Conservation (phyloP, 2,888 invertebrate species). For the Exocentrus adspersus region DNA sequence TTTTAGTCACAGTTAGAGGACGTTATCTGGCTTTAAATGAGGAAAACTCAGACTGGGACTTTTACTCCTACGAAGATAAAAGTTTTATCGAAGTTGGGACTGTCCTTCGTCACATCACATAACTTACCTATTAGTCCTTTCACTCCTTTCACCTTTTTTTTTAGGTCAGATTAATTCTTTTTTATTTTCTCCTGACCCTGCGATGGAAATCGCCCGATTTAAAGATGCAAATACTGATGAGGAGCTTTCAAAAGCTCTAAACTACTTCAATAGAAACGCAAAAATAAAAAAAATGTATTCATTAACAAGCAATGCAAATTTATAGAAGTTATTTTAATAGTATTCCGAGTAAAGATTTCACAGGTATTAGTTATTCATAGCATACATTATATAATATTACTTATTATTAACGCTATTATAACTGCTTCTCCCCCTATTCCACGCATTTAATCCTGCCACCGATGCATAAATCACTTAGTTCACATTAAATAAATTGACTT, state of each 20-base stretch:
- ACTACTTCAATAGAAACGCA: too few relatives aligned
- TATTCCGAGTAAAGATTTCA: slow-evolving; percentile 59
- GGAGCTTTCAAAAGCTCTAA: too few relatives aligned
- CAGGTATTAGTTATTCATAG: slow-evolving; percentile 59
- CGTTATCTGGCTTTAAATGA: neutral
- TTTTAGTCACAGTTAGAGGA: neutral
- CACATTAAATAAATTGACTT: slow-evolving; percentile 48
- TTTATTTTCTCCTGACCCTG: too few relatives aligned
- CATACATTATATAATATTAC: slow-evolving; percentile 53
- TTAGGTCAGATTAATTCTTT: neutral
- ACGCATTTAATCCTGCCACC: slow-evolving; percentile 13
- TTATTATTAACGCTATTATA: slow-evolving; percentile 47
- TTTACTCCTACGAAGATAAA: neutral
- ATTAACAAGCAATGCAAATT: too few relatives aligned
- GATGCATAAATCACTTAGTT: neutral
- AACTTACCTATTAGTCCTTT: neutral
- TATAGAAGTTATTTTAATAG: too few relatives aligned
- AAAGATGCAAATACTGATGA: too few relatives aligned
- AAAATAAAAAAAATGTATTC: too few relatives aligned
- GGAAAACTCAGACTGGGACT: neutral
- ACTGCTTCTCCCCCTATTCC: slow-evolving; percentile 14
- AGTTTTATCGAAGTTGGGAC: neutral
- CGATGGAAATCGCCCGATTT: too few relatives aligned
- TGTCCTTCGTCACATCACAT: neutral
- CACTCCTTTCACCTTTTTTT: neutral